Base-by-base conservation (phyloP, 1,140 invertebrate genomes). In the Trypoxylus dichotomus region DNA sequence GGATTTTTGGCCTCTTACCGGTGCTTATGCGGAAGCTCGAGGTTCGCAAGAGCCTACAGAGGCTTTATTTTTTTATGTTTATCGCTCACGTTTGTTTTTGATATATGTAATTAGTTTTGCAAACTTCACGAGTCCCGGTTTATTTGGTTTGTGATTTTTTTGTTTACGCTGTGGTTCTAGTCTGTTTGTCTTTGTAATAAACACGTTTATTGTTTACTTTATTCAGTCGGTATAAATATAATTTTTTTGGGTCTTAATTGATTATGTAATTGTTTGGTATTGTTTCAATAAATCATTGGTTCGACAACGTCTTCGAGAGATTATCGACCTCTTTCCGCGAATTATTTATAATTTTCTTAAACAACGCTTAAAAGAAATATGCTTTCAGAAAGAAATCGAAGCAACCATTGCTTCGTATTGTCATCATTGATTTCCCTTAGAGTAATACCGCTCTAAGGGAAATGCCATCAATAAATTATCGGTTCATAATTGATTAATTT, bases 181-280 rank as follows among this genome's bases (percentile, higher is more conserved):
- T 5, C 47, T 58, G 47, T 58, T 58, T 58, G 47, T 58, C 21
- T 58, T 58, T n/a, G 15, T 58, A 58, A 58, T 58, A 58, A 58
- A 58, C 47, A 58, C 47, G 21, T 58, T 58, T 58, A 58, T 58
- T 58, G 47, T 58, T 58, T 58, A 58, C 7, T 58, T 58, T 58
- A 58, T 58, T 58, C n/a, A 58, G 7, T 58, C 15, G 47, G 32
- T 37, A 37, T 37, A 37, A 7, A 37, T 8, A 37, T 37, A 37
- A 15, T 15, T 8, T 43, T 58, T 58, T 21, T 58, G 15, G 0
- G 0, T 21, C 47, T n/a, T 58, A 58, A 58, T 58, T 58, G 47
- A 58, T 58, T 58, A 58, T 58, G 47, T 58, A 58, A 58, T 21
- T n/a, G 7, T 19, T 37, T 37, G 32, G 32, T 37, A 37, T 37